Evolutionary conservation across 2,797 vertebrate species (phyloP), one percentile per base, ranked within the genome.

Genomic region (Coreius guichenoti): DNA sequence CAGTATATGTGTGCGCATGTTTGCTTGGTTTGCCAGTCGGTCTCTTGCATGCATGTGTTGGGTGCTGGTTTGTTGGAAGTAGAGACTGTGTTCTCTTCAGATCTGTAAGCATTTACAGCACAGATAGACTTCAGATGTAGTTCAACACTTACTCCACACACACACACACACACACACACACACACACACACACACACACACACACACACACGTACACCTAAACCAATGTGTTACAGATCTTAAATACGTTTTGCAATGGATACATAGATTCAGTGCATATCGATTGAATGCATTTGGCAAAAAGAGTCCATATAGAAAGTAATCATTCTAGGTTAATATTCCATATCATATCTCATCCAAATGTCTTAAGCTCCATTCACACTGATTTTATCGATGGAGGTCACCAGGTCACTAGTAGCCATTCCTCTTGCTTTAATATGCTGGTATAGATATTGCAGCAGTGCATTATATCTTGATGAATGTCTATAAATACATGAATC

Each of bases 71-170:
- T 65, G 11, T 31, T 54, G 63, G 45, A 47, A 68, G 36, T n/a
- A 19, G n/a, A 69, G 63, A 26, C n/a, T 6, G 11, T 61, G 21
- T 79, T 58, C 39, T 47, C 19, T 65, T 78, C 2, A 45, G 47
- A 69, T 77, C 63, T 78, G 33, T 80, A 70, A 58, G 74, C 49
- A 12, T 78, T 47, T 79, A 16, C 54, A 43, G 23, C 12, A 3
- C 36, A n/a, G 75, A 26, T 19, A 33, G 63, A 84, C 63, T 69
- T 68, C 61, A 83, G 33, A 16, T 36, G 21, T 17, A 77, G 82
- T 56, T 77, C 16, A 83, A 67, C 23, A 31, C 33, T 14, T 49
- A 49, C 17, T 21, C 39, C 8, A n/a, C 14, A 78, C 58, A 63
- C 65, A 73, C 69, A 47, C 45, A 58, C 21, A 77, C 54, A 58